Evolutionary conservation across 2,888 invertebrate genomes (phyloP).

Genomic region (Cabera pusaria): DNA sequence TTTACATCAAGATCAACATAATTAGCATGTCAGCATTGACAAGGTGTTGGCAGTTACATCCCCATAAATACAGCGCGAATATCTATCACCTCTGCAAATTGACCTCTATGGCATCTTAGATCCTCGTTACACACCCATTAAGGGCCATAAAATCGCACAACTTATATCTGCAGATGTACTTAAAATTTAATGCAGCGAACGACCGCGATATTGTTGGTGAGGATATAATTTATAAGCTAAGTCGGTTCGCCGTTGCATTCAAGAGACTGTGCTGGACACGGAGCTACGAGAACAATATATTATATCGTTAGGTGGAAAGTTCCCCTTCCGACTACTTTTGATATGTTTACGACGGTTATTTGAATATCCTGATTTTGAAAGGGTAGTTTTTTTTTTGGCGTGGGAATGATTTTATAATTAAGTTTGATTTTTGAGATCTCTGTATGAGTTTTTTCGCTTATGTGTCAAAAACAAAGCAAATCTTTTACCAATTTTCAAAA

Average conservation of each 20-base stretch:
- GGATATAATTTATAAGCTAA: slow-evolving; percentile 34
- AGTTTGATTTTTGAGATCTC: too few relatives aligned
- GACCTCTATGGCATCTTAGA: slow-evolving; percentile 18
- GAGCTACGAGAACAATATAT: slow-evolving; percentile 30
- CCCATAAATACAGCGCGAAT: too few relatives aligned
- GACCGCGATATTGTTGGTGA: slow-evolving; percentile 30
- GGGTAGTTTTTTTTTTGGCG: background rate
- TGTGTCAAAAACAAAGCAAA: too few relatives aligned
- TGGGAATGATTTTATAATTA: background rate
- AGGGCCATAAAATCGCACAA: slow-evolving; percentile 10
- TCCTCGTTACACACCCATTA: slow-evolving; percentile 26
- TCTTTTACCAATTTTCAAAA: too few relatives aligned
- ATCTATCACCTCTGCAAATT: background rate
- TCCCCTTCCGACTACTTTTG: slow-evolving; percentile 30
- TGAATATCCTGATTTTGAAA: slow-evolving; percentile 20
- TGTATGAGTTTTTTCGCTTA: too few relatives aligned
- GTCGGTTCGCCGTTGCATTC: slow-evolving; percentile 27
- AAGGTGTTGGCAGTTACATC: too few relatives aligned
- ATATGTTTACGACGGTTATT: slow-evolving; percentile 35
- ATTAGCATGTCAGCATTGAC: too few relatives aligned
- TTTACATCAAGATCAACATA: background rate
- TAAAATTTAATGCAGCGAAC: slow-evolving; percentile 29
- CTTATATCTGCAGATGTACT: slow-evolving; percentile 25
- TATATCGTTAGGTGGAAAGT: slow-evolving; percentile 32
- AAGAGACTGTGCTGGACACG: slow-evolving; percentile 25